Percentiles rank a stretch among this genome's conserved stretches.
Evolutionary conservation across 2,113 vertebrate species (phyloP).

Genomic region (Rhinogobius similis): DNA sequence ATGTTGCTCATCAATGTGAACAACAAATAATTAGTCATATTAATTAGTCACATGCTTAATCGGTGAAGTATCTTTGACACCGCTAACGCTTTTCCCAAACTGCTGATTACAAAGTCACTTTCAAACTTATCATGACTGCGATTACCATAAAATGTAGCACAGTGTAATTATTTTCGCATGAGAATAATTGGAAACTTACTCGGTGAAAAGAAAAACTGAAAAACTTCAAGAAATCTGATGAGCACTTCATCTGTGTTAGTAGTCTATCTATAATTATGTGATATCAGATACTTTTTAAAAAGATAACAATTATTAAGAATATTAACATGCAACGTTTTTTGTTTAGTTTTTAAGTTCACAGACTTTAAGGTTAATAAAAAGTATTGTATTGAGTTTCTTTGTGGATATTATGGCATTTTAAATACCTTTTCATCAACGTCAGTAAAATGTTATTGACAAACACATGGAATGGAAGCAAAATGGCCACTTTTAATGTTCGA

Average conservation of each 20-base stretch:
- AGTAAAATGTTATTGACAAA: no score
- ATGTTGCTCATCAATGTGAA: conserved; percentile 3
- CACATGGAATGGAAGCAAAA: no score
- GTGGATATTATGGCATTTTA: no score
- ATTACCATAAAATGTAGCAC: conserved; percentile 5
- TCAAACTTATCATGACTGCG: conserved; percentile 4
- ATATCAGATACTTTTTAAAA: not conserved
- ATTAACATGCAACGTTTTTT: not conserved
- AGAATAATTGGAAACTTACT: not conserved
- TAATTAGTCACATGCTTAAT: conserved; percentile 5
- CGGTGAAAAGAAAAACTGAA: conserved; percentile 3
- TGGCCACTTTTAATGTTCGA: no score
- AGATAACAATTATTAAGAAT: not conserved
- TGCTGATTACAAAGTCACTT: conserved; percentile 5
- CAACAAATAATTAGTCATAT: conserved; percentile 8
- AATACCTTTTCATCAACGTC: not conserved
- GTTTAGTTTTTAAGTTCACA: not conserved
- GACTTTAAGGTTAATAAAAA: not conserved
- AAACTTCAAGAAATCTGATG: not conserved
- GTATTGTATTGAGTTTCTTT: no score
- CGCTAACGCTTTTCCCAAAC: not conserved
- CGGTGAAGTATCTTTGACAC: conserved; percentile 10
- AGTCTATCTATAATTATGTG: not conserved
- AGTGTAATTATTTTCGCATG: conserved; percentile 4
- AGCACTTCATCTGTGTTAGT: not conserved